These are phyloP conservation scores for Gastrophryne carolinensis DNA, from an alignment of 2,797 vertebrate genomes.

Conservation along the genomic window DNA sequence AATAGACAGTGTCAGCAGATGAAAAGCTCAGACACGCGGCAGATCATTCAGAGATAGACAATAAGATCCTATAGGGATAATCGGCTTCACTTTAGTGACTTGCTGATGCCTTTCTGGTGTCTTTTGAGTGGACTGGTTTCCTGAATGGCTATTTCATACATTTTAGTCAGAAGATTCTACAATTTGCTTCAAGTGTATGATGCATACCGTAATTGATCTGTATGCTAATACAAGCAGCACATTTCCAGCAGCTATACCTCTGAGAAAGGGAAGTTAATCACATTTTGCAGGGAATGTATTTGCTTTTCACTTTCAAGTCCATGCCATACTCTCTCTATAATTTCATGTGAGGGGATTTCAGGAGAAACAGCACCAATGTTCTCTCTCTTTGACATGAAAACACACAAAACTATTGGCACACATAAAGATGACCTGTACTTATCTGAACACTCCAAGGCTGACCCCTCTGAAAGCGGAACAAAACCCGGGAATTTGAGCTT, in stretches of 20 bases:
- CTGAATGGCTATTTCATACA: neutral
- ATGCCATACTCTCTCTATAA: neutral
- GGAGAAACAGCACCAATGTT: neutral
- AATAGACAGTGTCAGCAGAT: no score
- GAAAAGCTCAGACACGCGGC: no score
- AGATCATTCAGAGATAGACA: no score
- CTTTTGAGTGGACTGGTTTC: neutral
- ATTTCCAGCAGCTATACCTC: neutral
- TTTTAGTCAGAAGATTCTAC: neutral
- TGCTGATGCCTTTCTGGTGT: neutral
- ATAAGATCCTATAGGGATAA: no score
- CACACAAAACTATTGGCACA: no score
- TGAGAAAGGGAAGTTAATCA: neutral
- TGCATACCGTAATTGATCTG: neutral
- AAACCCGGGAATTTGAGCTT: no score
- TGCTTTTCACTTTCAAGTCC: neutral
- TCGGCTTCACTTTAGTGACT: no score
- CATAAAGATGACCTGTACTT: no score
- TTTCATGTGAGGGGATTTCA: neutral
- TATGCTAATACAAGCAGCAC: neutral
- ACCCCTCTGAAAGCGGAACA: no score
- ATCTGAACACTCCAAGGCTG: no score
- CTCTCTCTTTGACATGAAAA: no score
- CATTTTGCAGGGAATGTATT: neutral
- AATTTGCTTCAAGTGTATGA: neutral